Evolutionary conservation across 1,140 invertebrate genomes (phyloP).

Genomic region (Apis dorsata): DNA sequence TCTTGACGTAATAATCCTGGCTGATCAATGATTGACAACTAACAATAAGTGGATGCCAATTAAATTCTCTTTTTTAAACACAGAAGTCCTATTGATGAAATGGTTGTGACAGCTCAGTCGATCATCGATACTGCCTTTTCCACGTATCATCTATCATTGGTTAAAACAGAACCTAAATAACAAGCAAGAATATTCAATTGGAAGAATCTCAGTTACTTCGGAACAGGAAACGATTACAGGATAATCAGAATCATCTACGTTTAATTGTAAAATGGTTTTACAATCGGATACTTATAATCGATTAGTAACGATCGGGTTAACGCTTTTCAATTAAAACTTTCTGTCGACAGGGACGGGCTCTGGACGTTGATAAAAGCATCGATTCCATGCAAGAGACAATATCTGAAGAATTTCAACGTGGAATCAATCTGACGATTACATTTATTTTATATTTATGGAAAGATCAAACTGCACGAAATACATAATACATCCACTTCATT

Average conservation of each 20-base stretch:
- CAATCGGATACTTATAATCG: conserved; percentile 12
- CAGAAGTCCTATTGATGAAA: not conserved
- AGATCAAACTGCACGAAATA: not conserved
- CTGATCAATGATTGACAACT: not conserved
- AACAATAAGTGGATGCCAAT: not conserved
- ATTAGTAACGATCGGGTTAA: conserved; percentile 28
- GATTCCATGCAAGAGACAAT: not conserved
- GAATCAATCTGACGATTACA: conserved; percentile 7
- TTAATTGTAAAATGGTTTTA: conserved; percentile 40
- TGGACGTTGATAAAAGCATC: not conserved
- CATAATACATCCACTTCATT: not conserved
- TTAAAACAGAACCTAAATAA: not conserved
- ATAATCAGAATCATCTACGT: conserved; percentile 5
- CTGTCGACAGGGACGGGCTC: not conserved
- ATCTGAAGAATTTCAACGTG: not conserved
- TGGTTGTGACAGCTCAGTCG: not conserved
- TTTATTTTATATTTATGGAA: conserved; percentile 17
- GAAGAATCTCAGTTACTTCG: too few relatives aligned
- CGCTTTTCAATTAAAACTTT: conserved; percentile 45
- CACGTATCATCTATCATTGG: not conserved
- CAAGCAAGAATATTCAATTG: not conserved
- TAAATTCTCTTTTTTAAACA: not conserved
- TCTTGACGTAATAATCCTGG: not conserved
- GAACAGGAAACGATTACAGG: conserved; percentile 7
- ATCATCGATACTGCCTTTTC: not conserved